Percentiles rank a stretch among this genome's conserved stretches.
Conservation (phyloP, 1,140 invertebrate species). For the Musca domestica region DNA sequence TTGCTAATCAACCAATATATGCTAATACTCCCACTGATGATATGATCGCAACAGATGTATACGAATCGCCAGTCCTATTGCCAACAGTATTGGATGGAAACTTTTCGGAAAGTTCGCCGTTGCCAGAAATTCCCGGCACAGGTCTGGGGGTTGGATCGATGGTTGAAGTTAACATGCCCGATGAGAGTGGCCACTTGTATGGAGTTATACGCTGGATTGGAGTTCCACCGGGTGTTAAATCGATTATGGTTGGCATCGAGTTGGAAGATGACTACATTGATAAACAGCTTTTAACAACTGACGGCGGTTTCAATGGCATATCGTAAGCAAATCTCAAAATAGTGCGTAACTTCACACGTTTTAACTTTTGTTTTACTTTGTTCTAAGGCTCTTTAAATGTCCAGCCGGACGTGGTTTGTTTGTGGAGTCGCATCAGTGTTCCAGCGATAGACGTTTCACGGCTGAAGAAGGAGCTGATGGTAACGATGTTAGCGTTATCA, state of each 20-base stretch:
- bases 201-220: conserved; percentile 90
- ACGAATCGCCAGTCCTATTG: conserved; percentile 26
- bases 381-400: conserved; percentile 33
- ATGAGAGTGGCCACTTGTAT: conserved; percentile 57
- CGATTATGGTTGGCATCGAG: conserved; percentile 60
- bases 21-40: conserved; percentile 23
- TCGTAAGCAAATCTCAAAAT: conserved; percentile 32
- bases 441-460: conserved; percentile 73
- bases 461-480: conserved; percentile 55
- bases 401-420: conserved; percentile 67
- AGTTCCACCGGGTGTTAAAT: conserved; percentile 39
- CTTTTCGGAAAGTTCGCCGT: conserved; percentile 25
- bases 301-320: conserved; percentile 72
- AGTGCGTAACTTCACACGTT: not conserved
- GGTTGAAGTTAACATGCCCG: conserved; percentile 65
- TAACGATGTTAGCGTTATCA: conserved; percentile 23
- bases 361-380: not conserved
- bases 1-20: conserved; percentile 23
- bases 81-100: conserved; percentile 23
- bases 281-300: conserved; percentile 61
- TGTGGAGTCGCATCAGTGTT: conserved; percentile 72
- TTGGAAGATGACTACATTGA: conserved; percentile 72
- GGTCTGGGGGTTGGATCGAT: conserved; percentile 72
- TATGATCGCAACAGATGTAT: conserved; percentile 19
- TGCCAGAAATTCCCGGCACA: conserved; percentile 38